Base-by-base conservation (phyloP, 2,888 invertebrate genomes). In the Dynastes tityus region DNA sequence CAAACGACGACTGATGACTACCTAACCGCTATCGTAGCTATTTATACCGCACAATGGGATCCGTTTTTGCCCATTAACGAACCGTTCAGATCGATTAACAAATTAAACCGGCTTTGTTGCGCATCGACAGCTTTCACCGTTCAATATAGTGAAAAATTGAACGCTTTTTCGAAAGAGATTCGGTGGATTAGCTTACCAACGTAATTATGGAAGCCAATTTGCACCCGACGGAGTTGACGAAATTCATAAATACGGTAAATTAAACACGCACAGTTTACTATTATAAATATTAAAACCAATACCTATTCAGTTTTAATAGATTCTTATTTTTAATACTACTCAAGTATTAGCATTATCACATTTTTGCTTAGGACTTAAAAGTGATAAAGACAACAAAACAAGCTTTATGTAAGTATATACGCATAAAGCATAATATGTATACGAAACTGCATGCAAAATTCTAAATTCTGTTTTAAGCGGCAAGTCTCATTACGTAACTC, bases 51-150 rank as follows among this genome's bases (percentile, higher is more conserved):
- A 58, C 55, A 58, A 58, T 58, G 5, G 40, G 45, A 29, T 68
- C 68, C 51, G 51, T 68, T 68, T 68, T 63, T 63, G 22, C 22
- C 67, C 67, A 45, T 67, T 67, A 67, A 67, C 49, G 49, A 32
- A 68, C 68, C 68, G 51, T 68, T 68, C 68, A 51, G 51, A 68
- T 68, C 68, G 68, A 49, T 51, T 68, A 40, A 68, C 68, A 51
- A 68, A 68, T 32, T 68, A 51, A 68, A 68, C 9, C 49, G 68
- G 68, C 68, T 58, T 16, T 58, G 55, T 58, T 58, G 55, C 55
- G 22, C 55, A 58, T 58, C 55, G 55, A 58, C 22, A 22, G 22
- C 55, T 58, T 58, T 58, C 55, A 58, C 55, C 22, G 45, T 45
- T 45, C 16, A 22, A 22, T 58, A 22, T 22, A n/a, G 55, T 16